Percentiles rank a stretch among this genome's conserved stretches.
Conservation (phyloP, 2,113 vertebrate species). For the Syrrhaptes paradoxus region DNA sequence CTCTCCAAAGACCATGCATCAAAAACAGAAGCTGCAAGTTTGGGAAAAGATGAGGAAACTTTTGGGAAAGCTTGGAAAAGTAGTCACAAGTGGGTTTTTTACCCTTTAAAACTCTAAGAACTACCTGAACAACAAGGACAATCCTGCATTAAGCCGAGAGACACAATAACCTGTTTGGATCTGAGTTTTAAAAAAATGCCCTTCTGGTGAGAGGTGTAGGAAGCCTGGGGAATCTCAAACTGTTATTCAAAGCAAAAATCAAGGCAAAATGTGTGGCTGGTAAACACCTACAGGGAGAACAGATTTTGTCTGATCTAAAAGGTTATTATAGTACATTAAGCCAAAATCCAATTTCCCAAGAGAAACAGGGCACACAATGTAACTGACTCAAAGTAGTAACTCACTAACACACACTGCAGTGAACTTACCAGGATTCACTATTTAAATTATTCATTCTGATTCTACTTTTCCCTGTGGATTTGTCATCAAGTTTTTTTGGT, state of each 20-base stretch:
- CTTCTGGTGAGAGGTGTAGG: fast-evolving
- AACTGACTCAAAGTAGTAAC: background rate
- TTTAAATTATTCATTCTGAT: background rate
- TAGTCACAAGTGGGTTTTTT: background rate
- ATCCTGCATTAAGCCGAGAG: background rate
- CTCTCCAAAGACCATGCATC: background rate
- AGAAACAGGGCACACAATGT: background rate
- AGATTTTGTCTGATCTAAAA: background rate
- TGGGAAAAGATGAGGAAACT: background rate
- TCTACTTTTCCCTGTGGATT: background rate
- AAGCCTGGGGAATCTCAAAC: background rate
- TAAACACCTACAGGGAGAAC: background rate
- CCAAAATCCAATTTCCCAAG: background rate
- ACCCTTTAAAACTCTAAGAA: background rate
- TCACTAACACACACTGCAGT: background rate
- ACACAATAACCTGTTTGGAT: background rate
- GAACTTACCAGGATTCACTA: background rate
- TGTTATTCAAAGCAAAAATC: background rate
- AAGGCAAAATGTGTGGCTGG: background rate
- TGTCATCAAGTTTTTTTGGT: background rate
- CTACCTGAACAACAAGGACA: background rate
- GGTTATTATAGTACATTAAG: background rate
- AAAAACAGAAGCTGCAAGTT: background rate
- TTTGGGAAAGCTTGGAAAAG: background rate
- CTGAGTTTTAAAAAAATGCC: background rate